A percentile compares a stretch with the other conserved stretches of the same genome.
Evolutionary conservation across 2,797 vertebrate species (phyloP).

Genomic region (Poecilia wingei): DNA sequence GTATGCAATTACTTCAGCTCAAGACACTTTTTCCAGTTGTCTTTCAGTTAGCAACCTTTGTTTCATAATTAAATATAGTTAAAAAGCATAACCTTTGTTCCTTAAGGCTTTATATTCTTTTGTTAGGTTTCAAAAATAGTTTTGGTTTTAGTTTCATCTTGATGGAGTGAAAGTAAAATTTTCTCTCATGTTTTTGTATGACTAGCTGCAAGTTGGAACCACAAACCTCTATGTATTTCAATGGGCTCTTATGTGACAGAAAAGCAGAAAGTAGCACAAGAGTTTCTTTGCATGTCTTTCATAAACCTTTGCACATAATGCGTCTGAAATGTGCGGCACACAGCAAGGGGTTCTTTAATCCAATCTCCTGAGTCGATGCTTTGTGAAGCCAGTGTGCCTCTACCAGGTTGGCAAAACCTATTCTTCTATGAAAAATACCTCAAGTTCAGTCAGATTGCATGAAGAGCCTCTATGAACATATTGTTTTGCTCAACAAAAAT

Average conservation of each 20-base stretch:
- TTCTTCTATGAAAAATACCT: neutral
- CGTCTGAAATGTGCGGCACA: neutral
- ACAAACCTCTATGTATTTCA: neutral
- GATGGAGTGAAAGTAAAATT: slow-evolving; percentile 18
- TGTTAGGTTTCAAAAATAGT: slow-evolving; percentile 1
- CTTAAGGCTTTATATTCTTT: neutral
- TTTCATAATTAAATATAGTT: neutral
- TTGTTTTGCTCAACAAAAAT: too few relatives aligned
- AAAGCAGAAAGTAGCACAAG: neutral
- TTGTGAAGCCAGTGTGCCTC: neutral
- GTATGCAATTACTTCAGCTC: neutral
- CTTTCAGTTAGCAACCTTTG: neutral
- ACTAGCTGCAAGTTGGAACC: neutral
- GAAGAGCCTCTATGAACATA: neutral
- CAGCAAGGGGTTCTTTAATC: neutral
- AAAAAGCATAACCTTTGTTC: neutral
- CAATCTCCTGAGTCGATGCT: neutral
- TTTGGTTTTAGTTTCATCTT: slow-evolving; percentile 9
- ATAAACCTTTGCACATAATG: neutral
- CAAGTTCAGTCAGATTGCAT: neutral
- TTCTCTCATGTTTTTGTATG: neutral
- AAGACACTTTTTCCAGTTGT: neutral
- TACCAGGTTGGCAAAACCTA: neutral
- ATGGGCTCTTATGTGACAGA: neutral
- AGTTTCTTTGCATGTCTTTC: neutral